Evolutionary conservation across 2,888 invertebrate species (phyloP), one percentile per base, ranked within the genome.

Genomic region (Lymantria monacha): DNA sequence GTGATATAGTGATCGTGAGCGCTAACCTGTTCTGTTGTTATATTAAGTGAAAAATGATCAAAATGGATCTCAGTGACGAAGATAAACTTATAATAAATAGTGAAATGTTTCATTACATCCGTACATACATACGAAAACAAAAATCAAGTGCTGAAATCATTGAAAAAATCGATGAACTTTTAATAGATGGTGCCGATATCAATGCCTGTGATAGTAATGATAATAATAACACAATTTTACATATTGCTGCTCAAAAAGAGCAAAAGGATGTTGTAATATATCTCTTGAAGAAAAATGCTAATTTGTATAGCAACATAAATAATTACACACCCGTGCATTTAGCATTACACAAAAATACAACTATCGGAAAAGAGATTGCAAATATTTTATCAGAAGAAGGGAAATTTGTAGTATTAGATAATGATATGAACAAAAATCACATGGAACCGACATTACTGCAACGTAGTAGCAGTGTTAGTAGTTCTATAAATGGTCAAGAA

Each of bases 171-270:
- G 45, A 57, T 3, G 51, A 52, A 13, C 31, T 49, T 13, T 50
- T 69, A n/a, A 50, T 49, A 9, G 51, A 59, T 0, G 63, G 67
- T n/a, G 67, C 69, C 30, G 49, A 67, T 14, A 51, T 69, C 22
- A 66, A 63, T 46, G 57, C 48, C n/a, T 40, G 30, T 1, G 69
- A 67, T 43, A 45, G 49, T 13, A 67, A 67, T 30, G 51, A 67
- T 13, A 55, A 51, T 5, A 44, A 57, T 3, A 69, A 67, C 43
- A 67, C 67, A 15, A 47, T 66, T 0, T 40, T 67, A 45, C 67
- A 67, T 8, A 63, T 69, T 13, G 67, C 61, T 22, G 56, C 53
- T 0, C 48, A 57, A 46, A 63, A 51, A 22, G 53, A 51, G 10
- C 59, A 69, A 47, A 66, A 49, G n/a, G 58, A 59, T 33, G 5